Conservation (phyloP, 2,113 vertebrate species). For the Bos indicus region DNA sequence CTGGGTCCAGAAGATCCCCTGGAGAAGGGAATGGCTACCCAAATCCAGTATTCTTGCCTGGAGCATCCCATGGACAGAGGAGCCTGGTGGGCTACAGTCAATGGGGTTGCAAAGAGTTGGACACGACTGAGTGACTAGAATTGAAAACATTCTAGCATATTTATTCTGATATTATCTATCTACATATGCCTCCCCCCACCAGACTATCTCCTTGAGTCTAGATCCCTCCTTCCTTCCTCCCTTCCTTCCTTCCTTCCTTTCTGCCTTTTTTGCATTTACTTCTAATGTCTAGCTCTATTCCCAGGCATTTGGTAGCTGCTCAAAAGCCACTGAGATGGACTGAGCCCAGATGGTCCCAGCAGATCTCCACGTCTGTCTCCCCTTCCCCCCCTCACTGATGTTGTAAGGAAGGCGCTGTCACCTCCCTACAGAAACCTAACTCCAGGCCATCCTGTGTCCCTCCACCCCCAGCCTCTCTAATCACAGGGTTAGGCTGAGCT, state of each 20-base stretch:
- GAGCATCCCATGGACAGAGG: background rate
- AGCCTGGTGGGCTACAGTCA: background rate
- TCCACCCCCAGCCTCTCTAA: background rate
- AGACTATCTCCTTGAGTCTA: background rate
- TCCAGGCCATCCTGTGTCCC: background rate
- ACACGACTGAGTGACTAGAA: background rate
- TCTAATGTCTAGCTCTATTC: background rate
- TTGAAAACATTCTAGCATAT: background rate
- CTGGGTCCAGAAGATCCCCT: background rate
- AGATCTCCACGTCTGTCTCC: background rate
- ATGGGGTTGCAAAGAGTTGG: background rate
- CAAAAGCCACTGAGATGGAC: background rate
- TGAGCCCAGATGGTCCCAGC: background rate
- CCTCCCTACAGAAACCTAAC: background rate
- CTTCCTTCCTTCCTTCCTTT: background rate
- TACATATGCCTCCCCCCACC: background rate
- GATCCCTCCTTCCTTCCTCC: background rate
- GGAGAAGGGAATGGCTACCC: background rate
- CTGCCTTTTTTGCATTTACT: background rate
- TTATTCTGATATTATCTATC: background rate
- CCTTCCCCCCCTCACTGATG: background rate
- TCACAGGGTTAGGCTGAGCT: background rate
- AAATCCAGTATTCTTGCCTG: background rate
- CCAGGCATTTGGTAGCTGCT: background rate
- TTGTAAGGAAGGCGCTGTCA: background rate